Percentiles rank a stretch among this genome's conserved stretches.
These are phyloP conservation scores for Protophormia terraenovae DNA, from an alignment of 2,888 invertebrate species.

Conservation along the genomic window DNA sequence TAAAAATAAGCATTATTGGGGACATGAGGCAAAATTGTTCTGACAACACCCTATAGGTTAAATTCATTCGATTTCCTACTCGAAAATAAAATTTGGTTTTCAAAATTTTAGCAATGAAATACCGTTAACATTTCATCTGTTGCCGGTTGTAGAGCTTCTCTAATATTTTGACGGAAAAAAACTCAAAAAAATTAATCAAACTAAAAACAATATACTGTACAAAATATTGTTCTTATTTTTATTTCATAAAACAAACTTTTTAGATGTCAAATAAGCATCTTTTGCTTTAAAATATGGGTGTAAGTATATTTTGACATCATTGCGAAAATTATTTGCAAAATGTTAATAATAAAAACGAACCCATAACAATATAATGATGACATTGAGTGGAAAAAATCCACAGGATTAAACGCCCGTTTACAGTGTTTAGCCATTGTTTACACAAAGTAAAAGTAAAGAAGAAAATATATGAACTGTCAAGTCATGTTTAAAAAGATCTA, in stretches of 20 bases:
- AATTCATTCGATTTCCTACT: too few relatives aligned
- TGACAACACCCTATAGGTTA: too few relatives aligned
- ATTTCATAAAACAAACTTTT: conserved; percentile 33
- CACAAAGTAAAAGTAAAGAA: neutral
- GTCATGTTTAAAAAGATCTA: conserved; percentile 39
- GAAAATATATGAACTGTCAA: conserved; percentile 26
- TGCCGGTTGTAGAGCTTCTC: neutral
- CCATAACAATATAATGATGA: conserved; percentile 49
- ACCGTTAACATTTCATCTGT: neutral
- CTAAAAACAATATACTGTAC: conserved; percentile 3
- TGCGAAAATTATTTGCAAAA: conserved; percentile 77
- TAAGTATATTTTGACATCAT: conserved; percentile 69
- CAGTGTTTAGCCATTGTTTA: conserved; percentile 73
- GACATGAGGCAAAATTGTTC: too few relatives aligned
- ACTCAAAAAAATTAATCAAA: conserved; percentile 42
- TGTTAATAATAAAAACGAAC: conserved; percentile 51
- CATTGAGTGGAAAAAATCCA: conserved; percentile 56
- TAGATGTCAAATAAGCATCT: neutral
- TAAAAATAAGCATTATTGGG: too few relatives aligned
- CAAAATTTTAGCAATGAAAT: too few relatives aligned
- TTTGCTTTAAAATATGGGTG: conserved; percentile 16
- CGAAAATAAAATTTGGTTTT: too few relatives aligned
- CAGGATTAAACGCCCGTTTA: conserved; percentile 76
- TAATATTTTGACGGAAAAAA: neutral
- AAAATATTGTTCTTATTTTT: neutral